Base-by-base conservation (phyloP, 2,797 vertebrate genomes). In the Diplodus puntazzo region DNA sequence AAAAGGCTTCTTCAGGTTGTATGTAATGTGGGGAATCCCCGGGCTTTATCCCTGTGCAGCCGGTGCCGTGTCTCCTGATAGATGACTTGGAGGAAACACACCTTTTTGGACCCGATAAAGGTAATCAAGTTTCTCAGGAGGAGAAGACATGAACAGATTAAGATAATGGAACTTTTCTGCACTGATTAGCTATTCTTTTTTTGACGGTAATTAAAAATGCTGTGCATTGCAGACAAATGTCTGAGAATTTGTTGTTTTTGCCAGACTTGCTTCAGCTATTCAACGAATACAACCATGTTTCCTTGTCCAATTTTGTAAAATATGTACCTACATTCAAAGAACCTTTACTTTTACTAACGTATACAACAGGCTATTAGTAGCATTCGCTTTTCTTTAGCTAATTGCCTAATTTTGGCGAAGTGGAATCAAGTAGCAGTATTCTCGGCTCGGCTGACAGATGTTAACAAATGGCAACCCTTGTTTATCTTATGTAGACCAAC, bases 1-100 rank as follows among this genome's bases (percentile, higher is more conserved):
- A 71, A 68, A 66, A 43, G 0, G 81, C 69, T 73, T 52, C 49
- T 72, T 76, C 23, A 62, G 77, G 43, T 83, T 71, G 62, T 64
- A 77, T 58, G 76, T 6, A 18, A 73, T 6, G 12, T 20, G 75
- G 86, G 88, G 73, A 90, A 87, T 84, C 82, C 86, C 84, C 64
- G 0, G 62, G n/a, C 59, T 70, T 82, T 64, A 73, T 79, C 75
- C 68, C 11, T 11, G 53, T n/a, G 73, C 61, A 76, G 45, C 39
- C 39, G 61, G 59, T 46, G 49, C 59, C 43, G 5, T 23, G 57
- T 75, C 64, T 85, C 52, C 78, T 67, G 69, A 85, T 83, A 58
- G 70, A 76, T 21, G 30, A 84, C 17, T 72, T 57, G 66, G 66
- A 81, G 63, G 49, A 73, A 10, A 77, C 82, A 83, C 86, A 71